Base-by-base conservation (phyloP, 2,113 vertebrate species). In the Diphyllodes magnificus region DNA sequence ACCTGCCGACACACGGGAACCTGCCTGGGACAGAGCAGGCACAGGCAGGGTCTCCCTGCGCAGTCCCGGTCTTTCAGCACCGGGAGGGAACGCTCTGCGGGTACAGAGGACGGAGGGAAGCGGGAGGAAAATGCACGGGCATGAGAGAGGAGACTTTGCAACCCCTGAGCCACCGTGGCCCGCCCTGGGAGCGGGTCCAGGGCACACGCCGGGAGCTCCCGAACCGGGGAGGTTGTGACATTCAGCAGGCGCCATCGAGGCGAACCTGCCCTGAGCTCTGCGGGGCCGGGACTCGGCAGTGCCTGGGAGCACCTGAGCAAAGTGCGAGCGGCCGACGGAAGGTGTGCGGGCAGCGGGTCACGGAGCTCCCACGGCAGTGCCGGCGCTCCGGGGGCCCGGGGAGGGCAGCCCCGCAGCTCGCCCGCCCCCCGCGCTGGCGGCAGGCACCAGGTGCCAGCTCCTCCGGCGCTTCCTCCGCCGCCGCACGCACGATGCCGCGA, bases 81-180 rank as follows among this genome's bases (percentile, higher is more conserved):
- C 0, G 1, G 61, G 15, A 61, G 6, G 4, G 12, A 54, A 40
- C 1, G 7, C 24, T 50, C 83, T 7, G 71, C 4, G 6, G 54
- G n/a, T 42, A 8, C 3, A 1, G 30, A 30, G 53, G 7, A 27
- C 2, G 11, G 35, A 65, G 19, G 6, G 24, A 51, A 65, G 33
- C 1, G 9, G 13, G 22, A 31, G n/a, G 15, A 35, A 21, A 53
- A 23, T 1, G 61, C 27, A 31, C 1, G 0, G 10, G 35, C 28
- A 5, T 0, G n/a, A 28, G 6, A 57, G 4, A 4, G 22, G 35
- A 30, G n/a, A 30, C 24, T 39, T 5, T 11, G 69, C 64, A 69
- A 23, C 2, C 30, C 51, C 61, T 0, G 42, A 49, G 47, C 28
- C 3, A 0, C 35, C 60, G 30, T 2, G 3, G 33, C 13, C 23